Base-by-base conservation (phyloP, 2,113 vertebrate genomes). In the Grallaria varia region DNA sequence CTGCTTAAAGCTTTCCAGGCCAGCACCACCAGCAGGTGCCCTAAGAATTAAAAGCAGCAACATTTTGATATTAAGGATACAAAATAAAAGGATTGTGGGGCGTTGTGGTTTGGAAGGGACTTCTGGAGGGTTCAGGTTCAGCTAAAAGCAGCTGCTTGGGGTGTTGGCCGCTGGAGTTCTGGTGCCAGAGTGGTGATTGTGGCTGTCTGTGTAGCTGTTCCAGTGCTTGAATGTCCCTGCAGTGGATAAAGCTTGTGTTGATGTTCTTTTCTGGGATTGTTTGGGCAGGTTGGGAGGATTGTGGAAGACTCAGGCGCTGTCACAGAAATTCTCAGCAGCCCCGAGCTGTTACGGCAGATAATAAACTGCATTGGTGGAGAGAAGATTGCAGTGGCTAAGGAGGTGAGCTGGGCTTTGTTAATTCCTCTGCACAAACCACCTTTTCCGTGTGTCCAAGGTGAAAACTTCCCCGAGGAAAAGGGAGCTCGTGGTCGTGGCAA, bases 321-420 rank as follows among this genome's bases (percentile, higher is more conserved):
- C 44, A 97, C 96, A 33, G 98, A 99, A 96, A 97, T 99, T 82
- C 97, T 99, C 50, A 98, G 97, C 96, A 98, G 97, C 73, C 94
- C 97, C 1, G 98, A 98, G 28, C 91, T 99, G 24, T 86, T 99
- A 33, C 97, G 52, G 77, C 98, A 98, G 5, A 97, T 99, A 27
- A 98, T 99, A 66, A 97, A 96, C 47, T 99, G 98, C 96, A 98
- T 99, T 24, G 97, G 97, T 55, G 98, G 95, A 21, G 99, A 99
- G 86, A 99, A 98, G 86, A 98, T 99, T n/a, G 97, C 98, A 23
- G 98, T 99, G 92, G 99, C 99, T 24, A 99, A 99, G 97, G 98
- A 99, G 98, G 99, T 99, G 80, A 98, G 97, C 9, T 3, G 45
- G 74, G 30, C 47, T 64, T 44, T 25, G 8, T 31, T 18, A 3